phyloP scores from a whole-genome alignment of 1,140 invertebrate species.

The Drosophila rufa region DNA sequence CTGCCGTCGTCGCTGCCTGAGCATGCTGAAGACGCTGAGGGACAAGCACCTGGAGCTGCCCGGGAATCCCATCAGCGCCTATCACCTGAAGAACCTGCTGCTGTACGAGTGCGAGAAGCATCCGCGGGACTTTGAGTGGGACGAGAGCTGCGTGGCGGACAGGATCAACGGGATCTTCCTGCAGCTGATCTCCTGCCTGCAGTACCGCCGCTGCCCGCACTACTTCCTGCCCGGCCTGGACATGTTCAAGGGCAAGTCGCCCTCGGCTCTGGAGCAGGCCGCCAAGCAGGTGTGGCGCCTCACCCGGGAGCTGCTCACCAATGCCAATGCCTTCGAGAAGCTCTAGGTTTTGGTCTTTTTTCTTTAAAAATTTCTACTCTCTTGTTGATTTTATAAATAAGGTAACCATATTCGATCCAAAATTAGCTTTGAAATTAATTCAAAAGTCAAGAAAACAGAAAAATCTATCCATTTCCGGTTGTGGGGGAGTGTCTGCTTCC shows the following conservation, averaged over 20 bases:
- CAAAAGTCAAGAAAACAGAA: no score
- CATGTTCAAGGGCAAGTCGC: slow-evolving; percentile 95
- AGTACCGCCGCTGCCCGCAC: slow-evolving; percentile 96
- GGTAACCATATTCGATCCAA: no score
- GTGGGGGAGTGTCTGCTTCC: slow-evolving; percentile 7
- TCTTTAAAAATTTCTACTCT: background rate
- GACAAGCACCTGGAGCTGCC: slow-evolving; percentile 95
- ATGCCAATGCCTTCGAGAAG: slow-evolving; percentile 95
- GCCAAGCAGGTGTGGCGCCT: slow-evolving; percentile 97
- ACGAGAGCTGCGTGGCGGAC: slow-evolving; percentile 94
- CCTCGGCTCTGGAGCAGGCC: slow-evolving; percentile 93
- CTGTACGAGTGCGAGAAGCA: slow-evolving; percentile 98
- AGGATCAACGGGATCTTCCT: slow-evolving; percentile 96
- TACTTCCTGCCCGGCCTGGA: slow-evolving; percentile 96
- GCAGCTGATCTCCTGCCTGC: slow-evolving; percentile 97
- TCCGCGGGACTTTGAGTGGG: slow-evolving; percentile 96
- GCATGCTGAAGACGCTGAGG: slow-evolving; percentile 94
- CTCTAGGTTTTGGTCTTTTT: slow-evolving; percentile 86
- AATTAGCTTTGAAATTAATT: no score
- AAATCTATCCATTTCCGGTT: slow-evolving; percentile 5
- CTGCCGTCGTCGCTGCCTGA: slow-evolving; percentile 92
- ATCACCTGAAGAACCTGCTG: slow-evolving; percentile 95
- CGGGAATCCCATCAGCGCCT: slow-evolving; percentile 93
- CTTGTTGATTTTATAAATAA: background rate
- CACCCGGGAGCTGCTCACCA: slow-evolving; percentile 95